Evolutionary conservation across 2,888 invertebrate species (phyloP).

Genomic region (Drosophila phalerata): DNA sequence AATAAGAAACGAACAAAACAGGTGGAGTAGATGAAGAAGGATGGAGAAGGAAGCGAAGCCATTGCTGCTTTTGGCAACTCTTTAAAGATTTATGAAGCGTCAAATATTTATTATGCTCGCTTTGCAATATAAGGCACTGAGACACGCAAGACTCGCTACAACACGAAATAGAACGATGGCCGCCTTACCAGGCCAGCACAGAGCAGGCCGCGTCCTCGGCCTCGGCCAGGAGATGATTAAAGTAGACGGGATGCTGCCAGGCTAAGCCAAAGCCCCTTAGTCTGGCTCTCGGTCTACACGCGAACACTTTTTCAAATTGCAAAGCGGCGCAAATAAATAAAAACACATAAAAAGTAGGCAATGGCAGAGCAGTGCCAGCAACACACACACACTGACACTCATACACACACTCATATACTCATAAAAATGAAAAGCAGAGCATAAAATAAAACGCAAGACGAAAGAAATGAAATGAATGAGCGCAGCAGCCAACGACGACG

Average conservation of each 20-base stretch:
- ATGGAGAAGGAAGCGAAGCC: slow-evolving; percentile 1
- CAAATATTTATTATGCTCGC: slow-evolving; percentile 84
- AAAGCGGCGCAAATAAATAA: slow-evolving; percentile 81
- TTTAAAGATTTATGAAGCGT: slow-evolving; percentile 84
- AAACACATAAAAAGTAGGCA: slow-evolving; percentile 81
- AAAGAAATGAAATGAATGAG: slow-evolving; percentile 75
- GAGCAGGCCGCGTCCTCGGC: slow-evolving; percentile 5
- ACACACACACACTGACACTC: slow-evolving; percentile 20
- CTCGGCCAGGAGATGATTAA: slow-evolving; percentile 18
- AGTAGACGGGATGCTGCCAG: slow-evolving; percentile 22
- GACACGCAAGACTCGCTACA: slow-evolving; percentile 71
- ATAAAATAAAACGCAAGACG: slow-evolving; percentile 73
- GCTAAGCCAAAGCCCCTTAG: slow-evolving; percentile 60
- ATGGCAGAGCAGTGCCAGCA: slow-evolving; percentile 43
- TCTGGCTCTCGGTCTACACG: slow-evolving; percentile 52
- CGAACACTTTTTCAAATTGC: slow-evolving; percentile 81
- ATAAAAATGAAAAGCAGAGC: slow-evolving; percentile 71
- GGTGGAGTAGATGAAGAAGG: neutral
- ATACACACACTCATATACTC: slow-evolving; percentile 30
- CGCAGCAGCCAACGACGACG: slow-evolving; percentile 54
- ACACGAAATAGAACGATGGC: slow-evolving; percentile 73
- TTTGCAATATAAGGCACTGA: slow-evolving; percentile 81
- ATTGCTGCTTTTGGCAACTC: slow-evolving; percentile 74
- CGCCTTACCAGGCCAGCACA: slow-evolving; percentile 19
- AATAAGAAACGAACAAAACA: slow-evolving; percentile 36